phyloP scores from a whole-genome alignment of 2,888 invertebrate species.

The Leptinotarsa rubiginosa region DNA sequence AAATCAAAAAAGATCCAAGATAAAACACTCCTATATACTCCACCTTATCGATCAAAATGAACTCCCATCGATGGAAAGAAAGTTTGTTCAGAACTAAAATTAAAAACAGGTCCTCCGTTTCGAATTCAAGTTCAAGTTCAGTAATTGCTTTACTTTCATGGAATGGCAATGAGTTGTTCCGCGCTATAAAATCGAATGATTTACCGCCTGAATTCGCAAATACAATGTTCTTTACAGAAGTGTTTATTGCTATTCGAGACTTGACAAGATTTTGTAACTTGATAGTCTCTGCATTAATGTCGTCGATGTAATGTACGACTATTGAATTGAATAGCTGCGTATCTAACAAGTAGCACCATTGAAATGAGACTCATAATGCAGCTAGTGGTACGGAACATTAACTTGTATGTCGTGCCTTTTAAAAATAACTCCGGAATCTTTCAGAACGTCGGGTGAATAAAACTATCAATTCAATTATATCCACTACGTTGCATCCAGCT shows the following conservation, averaged over 20 bases:
- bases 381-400: conserved; percentile 5
- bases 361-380: conserved; percentile 6
- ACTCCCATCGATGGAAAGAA: background rate
- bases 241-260: conserved; percentile 26
- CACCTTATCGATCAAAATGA: background rate
- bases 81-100: background rate
- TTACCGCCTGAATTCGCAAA: conserved; percentile 15
- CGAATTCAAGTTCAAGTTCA: conserved; percentile 21
- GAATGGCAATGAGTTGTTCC: conserved; percentile 24
- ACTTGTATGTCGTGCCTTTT: conserved; percentile 14
- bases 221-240: conserved; percentile 19
- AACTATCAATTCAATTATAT: conserved; percentile 27
- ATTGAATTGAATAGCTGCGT: conserved; percentile 17
- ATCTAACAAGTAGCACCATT: conserved; percentile 21
- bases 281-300: conserved; percentile 22
- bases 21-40: too few relatives aligned
- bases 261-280: conserved; percentile 23
- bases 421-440: conserved; percentile 9
- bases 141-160: conserved; percentile 11
- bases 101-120: too few relatives aligned
- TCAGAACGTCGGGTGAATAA: conserved; percentile 24
- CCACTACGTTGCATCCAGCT: conserved; percentile 16
- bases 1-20: too few relatives aligned
- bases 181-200: conserved; percentile 21
- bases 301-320: conserved; percentile 2